A percentile compares a stretch with the other conserved stretches of the same genome.
Evolutionary conservation across 2,797 vertebrate genomes (phyloP).

Genomic region (Hirundo rustica): DNA sequence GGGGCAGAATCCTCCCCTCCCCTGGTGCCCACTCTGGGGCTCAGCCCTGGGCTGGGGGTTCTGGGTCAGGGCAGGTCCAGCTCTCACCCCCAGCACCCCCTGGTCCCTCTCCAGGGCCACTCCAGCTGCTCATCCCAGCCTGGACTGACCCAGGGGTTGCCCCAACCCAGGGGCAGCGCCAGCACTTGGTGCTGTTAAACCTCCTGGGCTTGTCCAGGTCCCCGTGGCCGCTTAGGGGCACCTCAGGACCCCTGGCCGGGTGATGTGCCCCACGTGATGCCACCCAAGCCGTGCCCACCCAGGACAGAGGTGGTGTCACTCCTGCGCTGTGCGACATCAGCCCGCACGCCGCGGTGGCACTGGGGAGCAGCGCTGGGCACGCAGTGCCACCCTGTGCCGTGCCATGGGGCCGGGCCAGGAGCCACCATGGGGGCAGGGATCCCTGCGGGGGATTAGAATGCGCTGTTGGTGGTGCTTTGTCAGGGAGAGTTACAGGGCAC

Average conservation of each 20-base stretch:
- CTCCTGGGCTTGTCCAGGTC: not conserved
- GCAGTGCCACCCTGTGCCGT: not conserved
- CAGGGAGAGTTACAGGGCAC: conserved; percentile 78
- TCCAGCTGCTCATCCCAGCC: not conserved
- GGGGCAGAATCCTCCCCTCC: not conserved
- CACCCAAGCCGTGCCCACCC: not conserved
- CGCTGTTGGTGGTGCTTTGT: conserved; percentile 75
- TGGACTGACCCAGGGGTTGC: fast-evolving
- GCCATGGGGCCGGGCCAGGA: not conserved
- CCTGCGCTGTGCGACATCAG: not conserved
- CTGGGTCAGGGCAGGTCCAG: not conserved
- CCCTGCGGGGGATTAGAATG: conserved; percentile 72
- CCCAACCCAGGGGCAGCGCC: not conserved
- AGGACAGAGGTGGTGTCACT: not conserved
- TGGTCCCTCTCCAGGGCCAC: not conserved
- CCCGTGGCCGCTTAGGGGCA: fast-evolving
- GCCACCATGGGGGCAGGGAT: not conserved
- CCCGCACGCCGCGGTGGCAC: not conserved
- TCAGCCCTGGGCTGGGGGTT: not conserved
- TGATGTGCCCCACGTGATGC: not conserved
- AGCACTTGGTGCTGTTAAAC: not conserved
- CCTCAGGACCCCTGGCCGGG: fast-evolving
- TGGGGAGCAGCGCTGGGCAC: not conserved
- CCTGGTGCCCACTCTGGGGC: not conserved
- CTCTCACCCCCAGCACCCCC: no score